Percentiles rank a stretch among this genome's conserved stretches.
These are phyloP conservation scores for Lytechinus pictus DNA, from an alignment of 35 echinoderm and acorn worm genomes.

Conservation along the genomic window DNA sequence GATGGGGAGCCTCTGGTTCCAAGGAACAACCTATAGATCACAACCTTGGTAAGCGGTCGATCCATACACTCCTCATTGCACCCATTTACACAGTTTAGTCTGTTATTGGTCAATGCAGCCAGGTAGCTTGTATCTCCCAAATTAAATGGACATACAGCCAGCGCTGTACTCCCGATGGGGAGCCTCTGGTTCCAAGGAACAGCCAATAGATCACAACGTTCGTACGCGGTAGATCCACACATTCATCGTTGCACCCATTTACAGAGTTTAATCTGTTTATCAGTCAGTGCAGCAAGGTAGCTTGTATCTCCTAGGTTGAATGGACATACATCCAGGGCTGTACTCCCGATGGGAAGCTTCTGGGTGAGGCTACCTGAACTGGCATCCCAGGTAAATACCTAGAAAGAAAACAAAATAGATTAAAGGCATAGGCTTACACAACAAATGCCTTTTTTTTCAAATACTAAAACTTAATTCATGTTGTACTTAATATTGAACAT, in stretches of 20 bases:
- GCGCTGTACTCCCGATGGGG: no score
- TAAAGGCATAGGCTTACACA: background rate
- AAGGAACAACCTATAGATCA: no score
- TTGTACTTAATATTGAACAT: no score
- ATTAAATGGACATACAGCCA: slow-evolving; percentile 60
- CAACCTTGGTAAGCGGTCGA: no score
- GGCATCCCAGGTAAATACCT: slow-evolving; percentile 86
- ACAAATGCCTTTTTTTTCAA: background rate
- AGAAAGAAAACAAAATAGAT: background rate
- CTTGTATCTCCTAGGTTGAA: slow-evolving; percentile 62
- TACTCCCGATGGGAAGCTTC: slow-evolving; percentile 64
- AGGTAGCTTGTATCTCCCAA: no score
- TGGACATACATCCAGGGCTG: slow-evolving; percentile 84
- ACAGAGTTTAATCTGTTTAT: slow-evolving; percentile 85
- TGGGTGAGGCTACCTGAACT: slow-evolving; percentile 68
- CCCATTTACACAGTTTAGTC: no score
- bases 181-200: background rate
- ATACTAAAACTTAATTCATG: no score
- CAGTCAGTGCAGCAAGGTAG: slow-evolving; percentile 80
- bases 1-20: no score
- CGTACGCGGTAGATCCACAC: no score
- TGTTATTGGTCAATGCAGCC: no score
- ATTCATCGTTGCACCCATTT: slow-evolving; percentile 26
- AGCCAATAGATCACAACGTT: no score
- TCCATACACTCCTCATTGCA: no score